Evolutionary conservation across 1,140 invertebrate species (phyloP).

Genomic region (Diprion similis): DNA sequence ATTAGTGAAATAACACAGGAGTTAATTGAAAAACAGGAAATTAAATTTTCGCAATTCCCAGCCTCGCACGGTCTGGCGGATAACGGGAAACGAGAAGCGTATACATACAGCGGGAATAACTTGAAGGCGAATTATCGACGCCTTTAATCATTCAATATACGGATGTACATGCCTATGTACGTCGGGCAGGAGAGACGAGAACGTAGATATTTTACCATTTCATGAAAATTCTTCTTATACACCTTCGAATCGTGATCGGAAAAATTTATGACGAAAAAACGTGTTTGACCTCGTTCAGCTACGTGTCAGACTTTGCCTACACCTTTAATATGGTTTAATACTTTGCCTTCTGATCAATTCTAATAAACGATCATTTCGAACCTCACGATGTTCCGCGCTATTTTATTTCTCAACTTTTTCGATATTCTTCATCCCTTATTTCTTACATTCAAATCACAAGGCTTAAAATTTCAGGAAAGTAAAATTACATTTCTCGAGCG

Average conservation of each 20-base stretch:
- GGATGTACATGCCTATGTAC: not conserved
- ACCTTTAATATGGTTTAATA: not conserved
- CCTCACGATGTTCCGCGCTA: not conserved
- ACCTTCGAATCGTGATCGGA: not conserved
- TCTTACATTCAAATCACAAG: too few species aligned
- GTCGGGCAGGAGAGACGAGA: not conserved
- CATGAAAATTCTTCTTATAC: slow-evolving; percentile 5
- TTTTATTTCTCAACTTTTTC: not conserved
- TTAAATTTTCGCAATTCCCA: slow-evolving; percentile 40
- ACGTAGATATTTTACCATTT: slow-evolving; percentile 3
- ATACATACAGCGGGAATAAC: slow-evolving; percentile 25
- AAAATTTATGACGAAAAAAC: slow-evolving; percentile 6
- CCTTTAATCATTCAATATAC: slow-evolving; percentile 40
- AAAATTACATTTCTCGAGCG: too few species aligned
- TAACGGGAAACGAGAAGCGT: slow-evolving; percentile 24
- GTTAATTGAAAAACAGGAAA: slow-evolving; percentile 52
- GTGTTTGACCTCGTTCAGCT: not conserved
- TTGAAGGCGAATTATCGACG: slow-evolving; percentile 37
- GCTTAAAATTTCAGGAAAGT: too few species aligned
- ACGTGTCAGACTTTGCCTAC: not conserved
- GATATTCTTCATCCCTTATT: too few species aligned
- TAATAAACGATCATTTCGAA: not conserved
- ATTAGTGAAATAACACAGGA: slow-evolving; percentile 36
- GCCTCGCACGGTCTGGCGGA: slow-evolving; percentile 26
- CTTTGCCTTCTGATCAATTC: not conserved